Percentiles rank a stretch among this genome's conserved stretches.
Conservation (phyloP, 2,888 invertebrate genomes). For the Autographa gamma region DNA sequence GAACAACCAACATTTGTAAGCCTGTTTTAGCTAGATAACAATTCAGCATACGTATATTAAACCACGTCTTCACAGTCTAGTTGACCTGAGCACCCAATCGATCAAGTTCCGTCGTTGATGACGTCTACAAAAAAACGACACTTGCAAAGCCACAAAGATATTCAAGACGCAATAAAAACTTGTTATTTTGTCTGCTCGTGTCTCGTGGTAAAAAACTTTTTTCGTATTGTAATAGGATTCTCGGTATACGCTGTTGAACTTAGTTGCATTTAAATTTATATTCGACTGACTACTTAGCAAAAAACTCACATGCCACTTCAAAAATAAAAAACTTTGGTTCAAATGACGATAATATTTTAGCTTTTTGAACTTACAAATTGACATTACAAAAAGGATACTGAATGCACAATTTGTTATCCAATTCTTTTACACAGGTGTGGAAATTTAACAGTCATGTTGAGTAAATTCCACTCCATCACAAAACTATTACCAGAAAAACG, state of each 20-base stretch:
- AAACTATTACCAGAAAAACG: neutral
- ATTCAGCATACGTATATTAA: too few relatives aligned
- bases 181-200: conserved; percentile 11
- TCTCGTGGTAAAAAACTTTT: neutral
- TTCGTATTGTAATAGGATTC: conserved; percentile 8
- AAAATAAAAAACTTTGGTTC: neutral
- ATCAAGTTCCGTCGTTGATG: neutral
- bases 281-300: neutral
- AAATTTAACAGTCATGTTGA: too few relatives aligned
- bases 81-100: neutral
- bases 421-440: too few relatives aligned
- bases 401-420: too few relatives aligned
- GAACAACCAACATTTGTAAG: too few relatives aligned
- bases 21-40: too few relatives aligned
- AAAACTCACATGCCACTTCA: neutral
- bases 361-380: too few relatives aligned
- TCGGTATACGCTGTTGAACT: neutral
- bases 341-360: conserved; percentile 11
- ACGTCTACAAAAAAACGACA: conserved; percentile 5
- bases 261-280: neutral
- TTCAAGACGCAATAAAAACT: conserved; percentile 16
- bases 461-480: neutral
- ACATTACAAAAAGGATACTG: too few relatives aligned
- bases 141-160: neutral
- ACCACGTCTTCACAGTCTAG: too few relatives aligned